Base-by-base conservation (phyloP, 2,113 vertebrate genomes). In the Lasiurus cinereus region DNA sequence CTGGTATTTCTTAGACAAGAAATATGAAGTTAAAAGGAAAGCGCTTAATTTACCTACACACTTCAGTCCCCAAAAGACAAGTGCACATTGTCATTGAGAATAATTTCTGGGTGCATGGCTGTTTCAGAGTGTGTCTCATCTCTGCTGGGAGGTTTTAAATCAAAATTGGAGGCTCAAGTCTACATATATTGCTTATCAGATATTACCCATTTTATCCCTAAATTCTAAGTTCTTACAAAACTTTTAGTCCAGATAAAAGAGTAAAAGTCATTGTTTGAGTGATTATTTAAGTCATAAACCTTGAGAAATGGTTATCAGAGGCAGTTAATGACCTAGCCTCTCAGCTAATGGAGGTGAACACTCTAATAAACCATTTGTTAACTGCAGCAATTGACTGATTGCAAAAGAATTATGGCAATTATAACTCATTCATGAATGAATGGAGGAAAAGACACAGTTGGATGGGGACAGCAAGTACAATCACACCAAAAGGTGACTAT, bases 341-440 rank as follows among this genome's bases (percentile, higher is more conserved):
- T 95, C 46, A 59, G 88, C 96, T 98, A 98, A 96, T 96, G 86
- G 94, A 97, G 94, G 96, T 97, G 97, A 98, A 98, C 93, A 96
- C 64, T 90, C 74, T 95, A 97, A 98, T 98, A 98, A 97, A 96
- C 93, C 93, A 97, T 96, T 98, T 96, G 96, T 96, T 97, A 98
- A 97, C 79, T 88, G 83, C 73, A 94, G 90, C 90, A 97, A 97
- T 94, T 97, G 97, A 97, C 83, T 94, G 97, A 89, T 36, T 97
- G 48, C 80, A 59, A 96, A 80, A 97, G 97, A 97, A 98, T 97
- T 96, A 97, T 13, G 62, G 90, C 90, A 91, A 91, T 96, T 94
- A 92, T 91, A 95, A 93, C n/a, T 97, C 54, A 93, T 97, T 98
- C 93, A 98, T 96, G 73, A 96, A 94, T 82, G 86, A 93, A 66